phyloP scores from a whole-genome alignment of 2,888 invertebrate species.

The Rotaria macrura region DNA sequence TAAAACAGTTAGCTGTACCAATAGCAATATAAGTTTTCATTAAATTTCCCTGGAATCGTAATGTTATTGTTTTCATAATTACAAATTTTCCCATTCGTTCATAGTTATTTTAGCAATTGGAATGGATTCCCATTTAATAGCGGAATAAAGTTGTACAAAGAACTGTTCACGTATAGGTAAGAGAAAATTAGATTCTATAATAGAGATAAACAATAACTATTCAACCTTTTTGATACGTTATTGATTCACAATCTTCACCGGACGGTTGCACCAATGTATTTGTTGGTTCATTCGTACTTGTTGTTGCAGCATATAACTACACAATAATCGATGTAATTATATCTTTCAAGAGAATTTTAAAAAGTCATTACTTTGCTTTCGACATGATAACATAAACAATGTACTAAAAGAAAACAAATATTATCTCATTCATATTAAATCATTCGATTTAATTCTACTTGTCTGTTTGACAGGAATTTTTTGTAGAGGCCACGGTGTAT shows the following conservation, averaged over 20 bases:
- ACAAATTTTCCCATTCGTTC: slow-evolving; percentile 95
- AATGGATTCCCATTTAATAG: slow-evolving; percentile 58
- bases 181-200: slow-evolving; percentile 70
- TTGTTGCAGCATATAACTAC: slow-evolving; percentile 24
- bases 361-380: slow-evolving; percentile 22
- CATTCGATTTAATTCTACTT: too few species aligned
- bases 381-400: slow-evolving; percentile 31
- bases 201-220: too few species aligned
- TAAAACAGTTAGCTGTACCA: slow-evolving; percentile 89
- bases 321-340: background rate
- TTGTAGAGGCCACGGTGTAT: slow-evolving; percentile 17
- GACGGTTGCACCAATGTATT: slow-evolving; percentile 73
- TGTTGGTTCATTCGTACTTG: slow-evolving; percentile 25
- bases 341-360: background rate
- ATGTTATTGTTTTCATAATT: slow-evolving; percentile 71
- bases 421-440: too few species aligned
- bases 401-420: background rate
- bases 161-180: slow-evolving; percentile 74
- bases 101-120: slow-evolving; percentile 44
- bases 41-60: slow-evolving; percentile 66
- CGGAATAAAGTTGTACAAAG: slow-evolving; percentile 79
- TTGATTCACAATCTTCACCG: slow-evolving; percentile 78
- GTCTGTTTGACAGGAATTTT: slow-evolving; percentile 28
- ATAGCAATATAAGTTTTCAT: slow-evolving; percentile 84
- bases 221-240: slow-evolving; percentile 37